These are phyloP conservation scores for Bombyx mori DNA, from an alignment of 1,140 invertebrate species.

Conservation along the genomic window ASM3026992v2 NC_085108.1:8281001-8281500, in stretches of 20 bases:
- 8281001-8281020: conserved; percentile 75
- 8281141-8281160: conserved; percentile 89
- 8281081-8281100: not conserved
- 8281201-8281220: conserved; percentile 83
- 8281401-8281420: too few relatives aligned
- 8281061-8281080: conserved; percentile 17
- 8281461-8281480: too few relatives aligned
- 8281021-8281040: conserved; percentile 73
- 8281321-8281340: too few relatives aligned
- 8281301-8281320: too few relatives aligned
- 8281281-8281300: too few relatives aligned
- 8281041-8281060: conserved; percentile 94
- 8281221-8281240: conserved; percentile 78
- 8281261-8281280: too few relatives aligned
- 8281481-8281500: too few relatives aligned
- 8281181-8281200: conserved; percentile 64
- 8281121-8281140: conserved; percentile 84
- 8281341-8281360: too few relatives aligned
- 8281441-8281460: too few relatives aligned
- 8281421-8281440: too few relatives aligned
- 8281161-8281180: conserved; percentile 68
- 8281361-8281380: too few relatives aligned
- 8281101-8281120: not conserved
- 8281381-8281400: too few relatives aligned
- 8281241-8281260: conserved; percentile 60